Evolutionary conservation across 2,888 invertebrate genomes (phyloP), one percentile per base, ranked within the genome.

Genomic region (Torymus aiolomorphi): DNA sequence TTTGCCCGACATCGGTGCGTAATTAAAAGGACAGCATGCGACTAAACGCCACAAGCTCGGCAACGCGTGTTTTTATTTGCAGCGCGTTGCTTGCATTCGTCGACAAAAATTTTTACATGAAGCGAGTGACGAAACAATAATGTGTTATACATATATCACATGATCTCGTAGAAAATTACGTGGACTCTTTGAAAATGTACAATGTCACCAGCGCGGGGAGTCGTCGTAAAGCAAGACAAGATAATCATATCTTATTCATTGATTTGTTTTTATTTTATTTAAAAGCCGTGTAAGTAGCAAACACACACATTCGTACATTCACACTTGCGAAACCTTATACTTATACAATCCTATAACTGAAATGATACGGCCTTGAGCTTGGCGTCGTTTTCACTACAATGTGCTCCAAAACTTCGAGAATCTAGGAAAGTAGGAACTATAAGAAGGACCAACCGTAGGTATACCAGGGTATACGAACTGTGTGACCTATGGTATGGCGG

Each of bases 1-100:
- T 70, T 69, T 69, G 63, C 65, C 73, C 74, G 59, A 52, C 77
- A 80, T 74, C 42, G 69, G 42, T 49, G 14, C 13, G 20, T 20
- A 59, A 66, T 71, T 57, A 18, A 65, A 65, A 70, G 56, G 16
- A 71, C 20, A 69, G 62, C 49, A 80, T 57, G 31, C n/a, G 12
- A 72, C 57, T 62, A 61, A 63, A 13, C 42, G 49, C 67, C 67
- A 63, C 76, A 67, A 73, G 67, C 24, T 72, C 16, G 14, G 11
- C 4, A 59, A 71, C 59, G 49, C 24, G 63, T 67, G 56, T 20
- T 67, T 76, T 71, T 66, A 66, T 76, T 62, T 57, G 20, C 51
- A 67, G 4, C 2, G 20, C 20, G 62, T 42, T 72, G 51, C 52
- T 75, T 71, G 52, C 54, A 65, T 79, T 70, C 65, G 71, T 66